These are phyloP conservation scores for Toxotes lorentzi DNA, from an alignment of 2,797 vertebrate genomes.

Conservation along the genomic window DNA sequence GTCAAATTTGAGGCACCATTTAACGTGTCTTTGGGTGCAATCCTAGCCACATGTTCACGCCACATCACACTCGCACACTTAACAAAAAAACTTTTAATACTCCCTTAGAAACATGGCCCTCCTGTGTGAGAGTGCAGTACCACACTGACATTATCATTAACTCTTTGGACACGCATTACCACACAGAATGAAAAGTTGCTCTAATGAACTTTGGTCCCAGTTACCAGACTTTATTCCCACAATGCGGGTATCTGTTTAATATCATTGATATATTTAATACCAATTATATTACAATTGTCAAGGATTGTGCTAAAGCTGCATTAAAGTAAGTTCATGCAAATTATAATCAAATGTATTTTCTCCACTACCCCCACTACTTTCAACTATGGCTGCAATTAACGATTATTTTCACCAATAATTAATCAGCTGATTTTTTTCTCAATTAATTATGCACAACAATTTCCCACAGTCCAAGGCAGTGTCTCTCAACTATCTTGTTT, in stretches of 20 bases:
- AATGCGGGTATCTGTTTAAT: neutral
- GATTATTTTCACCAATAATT: neutral
- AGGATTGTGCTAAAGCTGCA: neutral
- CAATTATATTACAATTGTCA: neutral
- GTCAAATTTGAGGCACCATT: slow-evolving; percentile 69
- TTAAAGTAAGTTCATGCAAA: neutral
- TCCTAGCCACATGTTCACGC: neutral
- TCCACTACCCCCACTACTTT: neutral
- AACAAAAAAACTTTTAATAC: neutral
- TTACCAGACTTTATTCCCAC: neutral
- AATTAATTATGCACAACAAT: neutral
- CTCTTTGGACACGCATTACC: slow-evolving; percentile 19
- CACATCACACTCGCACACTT: neutral
- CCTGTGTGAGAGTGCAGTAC: neutral
- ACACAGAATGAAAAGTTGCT: slow-evolving; percentile 26
- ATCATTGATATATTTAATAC: neutral
- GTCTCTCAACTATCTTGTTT: neutral
- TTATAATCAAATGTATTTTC: neutral
- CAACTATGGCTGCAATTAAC: neutral
- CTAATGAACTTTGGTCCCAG: slow-evolving; percentile 19
- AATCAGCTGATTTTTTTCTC: neutral
- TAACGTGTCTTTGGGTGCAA: slow-evolving; percentile 50
- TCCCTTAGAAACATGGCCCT: slow-evolving; percentile 1
- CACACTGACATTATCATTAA: slow-evolving; percentile 27
- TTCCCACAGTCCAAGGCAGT: neutral